These are phyloP conservation scores for Sebastes aleutianus DNA, from an alignment of 2,797 vertebrate genomes.

Conservation along the genomic window DNA sequence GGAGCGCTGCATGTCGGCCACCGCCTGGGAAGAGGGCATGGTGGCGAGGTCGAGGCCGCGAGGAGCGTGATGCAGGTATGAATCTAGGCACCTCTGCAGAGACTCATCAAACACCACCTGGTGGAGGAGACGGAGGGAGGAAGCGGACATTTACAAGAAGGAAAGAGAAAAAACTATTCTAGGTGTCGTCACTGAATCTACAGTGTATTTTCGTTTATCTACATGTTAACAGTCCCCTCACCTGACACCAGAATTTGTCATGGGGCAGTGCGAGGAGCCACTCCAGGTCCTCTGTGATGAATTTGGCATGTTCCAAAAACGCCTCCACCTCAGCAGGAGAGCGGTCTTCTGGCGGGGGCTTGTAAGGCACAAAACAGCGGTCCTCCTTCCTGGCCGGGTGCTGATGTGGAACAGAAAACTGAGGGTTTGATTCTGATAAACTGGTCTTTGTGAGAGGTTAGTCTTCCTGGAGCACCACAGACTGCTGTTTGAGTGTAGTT, in stretches of 20 bases:
- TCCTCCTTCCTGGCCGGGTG: constrained; percentile 90
- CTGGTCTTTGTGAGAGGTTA: background rate
- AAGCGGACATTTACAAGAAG: background rate
- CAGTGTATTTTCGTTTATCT: too few relatives aligned
- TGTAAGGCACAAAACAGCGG: constrained; percentile 90
- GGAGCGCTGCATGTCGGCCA: constrained; percentile 82
- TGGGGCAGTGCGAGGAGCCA: constrained; percentile 94
- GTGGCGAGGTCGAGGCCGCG: constrained; percentile 83
- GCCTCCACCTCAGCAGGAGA: constrained; percentile 88
- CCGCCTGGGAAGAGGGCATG: constrained; percentile 75
- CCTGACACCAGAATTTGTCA: constrained; percentile 99
- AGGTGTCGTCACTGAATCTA: too few relatives aligned
- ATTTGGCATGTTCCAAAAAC: constrained; percentile 90
- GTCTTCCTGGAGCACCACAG: background rate
- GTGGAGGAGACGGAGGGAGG: background rate
- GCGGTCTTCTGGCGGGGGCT: constrained; percentile 82
- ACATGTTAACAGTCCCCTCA: constrained; percentile 41
- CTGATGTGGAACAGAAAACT: constrained; percentile 68
- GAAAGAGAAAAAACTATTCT: background rate
- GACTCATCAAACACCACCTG: constrained; percentile 96
- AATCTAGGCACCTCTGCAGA: constrained; percentile 92
- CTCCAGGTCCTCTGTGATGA: constrained; percentile 91
- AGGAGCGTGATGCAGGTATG: constrained; percentile 87
- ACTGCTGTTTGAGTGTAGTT: background rate
- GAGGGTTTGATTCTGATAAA: background rate